Conservation (phyloP, 1,140 invertebrate species). For the Lasaia peninsularis region DNA sequence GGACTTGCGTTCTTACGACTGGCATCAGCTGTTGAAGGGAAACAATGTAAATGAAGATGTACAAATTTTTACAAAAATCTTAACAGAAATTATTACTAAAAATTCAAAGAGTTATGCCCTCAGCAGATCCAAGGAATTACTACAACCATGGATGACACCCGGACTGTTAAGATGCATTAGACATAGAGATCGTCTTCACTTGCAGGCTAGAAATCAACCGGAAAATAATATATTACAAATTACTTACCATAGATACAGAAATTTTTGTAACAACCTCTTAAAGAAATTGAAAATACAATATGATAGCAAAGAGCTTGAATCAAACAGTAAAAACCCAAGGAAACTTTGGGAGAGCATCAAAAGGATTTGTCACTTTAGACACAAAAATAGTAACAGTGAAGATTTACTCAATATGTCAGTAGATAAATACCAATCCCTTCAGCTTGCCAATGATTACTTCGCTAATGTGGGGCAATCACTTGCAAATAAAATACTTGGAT, state of each 20-base stretch:
- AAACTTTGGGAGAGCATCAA: slow-evolving; percentile 30
- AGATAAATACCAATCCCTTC: too few relatives aligned
- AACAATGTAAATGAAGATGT: not conserved
- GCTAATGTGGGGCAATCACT: not conserved
- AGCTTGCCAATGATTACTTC: not conserved
- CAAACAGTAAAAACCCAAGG: not conserved
- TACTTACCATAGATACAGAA: slow-evolving; percentile 23
- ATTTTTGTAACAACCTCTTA: slow-evolving; percentile 24
- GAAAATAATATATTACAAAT: slow-evolving; percentile 14
- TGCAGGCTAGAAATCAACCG: not conserved
- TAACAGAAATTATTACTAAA: not conserved
- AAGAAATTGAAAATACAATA: slow-evolving; percentile 26
- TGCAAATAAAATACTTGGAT: not conserved
- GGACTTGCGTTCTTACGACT: not conserved
- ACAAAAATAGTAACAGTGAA: too few relatives aligned
- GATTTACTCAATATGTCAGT: too few relatives aligned
- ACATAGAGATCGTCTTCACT: slow-evolving; percentile 23
- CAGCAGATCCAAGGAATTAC: slow-evolving; percentile 12
- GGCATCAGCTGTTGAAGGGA: not conserved
- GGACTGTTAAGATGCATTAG: slow-evolving; percentile 23
- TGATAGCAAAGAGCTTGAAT: slow-evolving; percentile 17
- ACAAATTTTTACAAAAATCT: not conserved
- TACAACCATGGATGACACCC: slow-evolving; percentile 28
- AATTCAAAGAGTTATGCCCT: not conserved
- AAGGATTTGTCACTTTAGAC: slow-evolving; percentile 21